Percentiles rank a stretch among this genome's conserved stretches.
phyloP scores from a whole-genome alignment of 1,140 invertebrate genomes.

The Ridgeia piscesae region DNA sequence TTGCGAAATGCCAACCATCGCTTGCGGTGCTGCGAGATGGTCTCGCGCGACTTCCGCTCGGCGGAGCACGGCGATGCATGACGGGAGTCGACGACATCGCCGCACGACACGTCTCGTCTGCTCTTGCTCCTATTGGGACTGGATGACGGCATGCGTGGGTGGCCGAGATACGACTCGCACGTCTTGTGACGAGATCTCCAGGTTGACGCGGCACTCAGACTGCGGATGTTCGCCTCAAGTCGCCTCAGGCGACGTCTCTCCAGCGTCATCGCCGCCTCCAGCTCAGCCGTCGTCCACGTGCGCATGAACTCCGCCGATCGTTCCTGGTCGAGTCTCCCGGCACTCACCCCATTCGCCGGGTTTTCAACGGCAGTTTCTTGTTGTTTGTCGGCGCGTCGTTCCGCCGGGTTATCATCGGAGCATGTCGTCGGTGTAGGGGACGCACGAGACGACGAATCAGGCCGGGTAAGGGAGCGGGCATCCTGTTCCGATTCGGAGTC shows the following conservation, averaged over 20 bases:
- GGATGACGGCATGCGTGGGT: neutral
- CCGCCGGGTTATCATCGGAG: too few species aligned
- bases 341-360: neutral
- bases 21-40: neutral
- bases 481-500: neutral
- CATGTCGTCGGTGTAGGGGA: too few species aligned
- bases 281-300: neutral
- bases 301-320: neutral
- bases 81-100: neutral
- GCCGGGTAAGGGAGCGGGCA: neutral
- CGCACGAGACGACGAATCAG: neutral
- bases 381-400: neutral
- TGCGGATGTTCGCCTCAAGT: neutral
- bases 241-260: neutral
- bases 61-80: neutral
- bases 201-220: neutral
- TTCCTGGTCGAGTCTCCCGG: neutral
- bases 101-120: neutral
- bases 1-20: neutral
- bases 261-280: neutral
- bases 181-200: neutral
- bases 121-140: neutral
- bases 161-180: too few species aligned
- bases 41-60: neutral
- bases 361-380: neutral